Evolutionary conservation across 2,113 vertebrate genomes (phyloP).

Genomic region (Casuarius casuarius): DNA sequence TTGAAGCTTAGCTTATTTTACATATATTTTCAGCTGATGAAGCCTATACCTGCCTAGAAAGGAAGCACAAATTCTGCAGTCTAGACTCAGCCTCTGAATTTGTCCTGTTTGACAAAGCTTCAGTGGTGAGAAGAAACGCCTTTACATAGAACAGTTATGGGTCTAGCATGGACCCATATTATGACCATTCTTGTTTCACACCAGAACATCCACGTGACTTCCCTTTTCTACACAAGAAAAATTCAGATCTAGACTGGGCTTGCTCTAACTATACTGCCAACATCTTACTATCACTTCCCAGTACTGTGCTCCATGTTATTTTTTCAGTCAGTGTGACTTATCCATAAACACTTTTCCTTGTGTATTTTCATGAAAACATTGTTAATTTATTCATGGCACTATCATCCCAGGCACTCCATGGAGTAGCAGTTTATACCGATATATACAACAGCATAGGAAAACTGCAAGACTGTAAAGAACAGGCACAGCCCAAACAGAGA

Average conservation of each 20-base stretch:
- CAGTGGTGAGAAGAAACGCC: neutral
- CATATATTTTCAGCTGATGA: neutral
- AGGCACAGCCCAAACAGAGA: neutral
- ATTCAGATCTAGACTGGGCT: neutral
- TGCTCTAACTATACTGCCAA: neutral
- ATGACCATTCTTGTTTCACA: fast-evolving
- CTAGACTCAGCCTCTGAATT: neutral
- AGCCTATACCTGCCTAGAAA: neutral
- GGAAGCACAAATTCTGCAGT: neutral
- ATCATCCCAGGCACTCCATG: conserved; percentile 18
- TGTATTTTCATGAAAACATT: neutral
- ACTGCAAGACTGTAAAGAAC: conserved; percentile 24
- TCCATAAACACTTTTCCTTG: neutral
- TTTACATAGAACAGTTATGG: neutral
- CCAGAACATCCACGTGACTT: neutral
- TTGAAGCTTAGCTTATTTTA: neutral
- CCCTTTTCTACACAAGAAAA: neutral
- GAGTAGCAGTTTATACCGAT: conserved; percentile 36
- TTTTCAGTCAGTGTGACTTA: neutral
- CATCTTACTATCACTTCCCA: neutral
- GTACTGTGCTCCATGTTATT: neutral
- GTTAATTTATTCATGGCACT: conserved; percentile 55
- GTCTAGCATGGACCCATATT: neutral
- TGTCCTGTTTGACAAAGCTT: neutral
- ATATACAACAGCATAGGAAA: conserved; percentile 1